Percentiles rank a stretch among this genome's conserved stretches.
phyloP scores from a whole-genome alignment of 2,888 invertebrate genomes.

The Bugula neritina region DNA sequence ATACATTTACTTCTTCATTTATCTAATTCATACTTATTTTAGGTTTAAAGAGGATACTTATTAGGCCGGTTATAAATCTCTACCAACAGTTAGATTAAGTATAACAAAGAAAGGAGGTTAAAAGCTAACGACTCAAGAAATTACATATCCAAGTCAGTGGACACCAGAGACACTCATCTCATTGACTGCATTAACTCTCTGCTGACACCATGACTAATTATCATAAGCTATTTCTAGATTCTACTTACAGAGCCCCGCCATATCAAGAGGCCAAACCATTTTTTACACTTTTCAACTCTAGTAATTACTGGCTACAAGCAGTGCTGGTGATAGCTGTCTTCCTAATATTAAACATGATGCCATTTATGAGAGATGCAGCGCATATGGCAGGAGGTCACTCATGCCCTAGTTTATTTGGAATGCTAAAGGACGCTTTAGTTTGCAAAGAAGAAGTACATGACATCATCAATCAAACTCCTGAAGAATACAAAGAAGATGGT shows the following conservation, averaged over 20 bases:
- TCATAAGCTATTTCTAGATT: conserved; percentile 19
- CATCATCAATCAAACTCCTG: conserved; percentile 1
- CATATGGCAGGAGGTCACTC: background rate
- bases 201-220: conserved; percentile 9
- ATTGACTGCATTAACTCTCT: no score
- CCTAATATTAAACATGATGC: conserved; percentile 19
- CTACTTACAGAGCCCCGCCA: conserved; percentile 11
- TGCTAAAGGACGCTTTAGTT: background rate
- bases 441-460: conserved; percentile 22
- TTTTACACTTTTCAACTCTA: conserved; percentile 14
- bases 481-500: background rate
- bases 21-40: background rate
- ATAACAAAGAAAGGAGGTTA: background rate
- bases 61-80: background rate
- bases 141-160: conserved; percentile 2
- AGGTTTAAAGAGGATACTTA: background rate
- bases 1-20: background rate
- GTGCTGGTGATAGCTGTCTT: conserved; percentile 10
- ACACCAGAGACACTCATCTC: no score
- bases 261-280: conserved; percentile 11
- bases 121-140: background rate
- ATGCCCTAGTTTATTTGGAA: conserved; percentile 1
- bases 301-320: conserved; percentile 22
- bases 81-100: background rate
- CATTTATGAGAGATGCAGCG: conserved; percentile 15